Conservation (phyloP, 2,888 invertebrate species). For the Ecliptopera silaceata region DNA sequence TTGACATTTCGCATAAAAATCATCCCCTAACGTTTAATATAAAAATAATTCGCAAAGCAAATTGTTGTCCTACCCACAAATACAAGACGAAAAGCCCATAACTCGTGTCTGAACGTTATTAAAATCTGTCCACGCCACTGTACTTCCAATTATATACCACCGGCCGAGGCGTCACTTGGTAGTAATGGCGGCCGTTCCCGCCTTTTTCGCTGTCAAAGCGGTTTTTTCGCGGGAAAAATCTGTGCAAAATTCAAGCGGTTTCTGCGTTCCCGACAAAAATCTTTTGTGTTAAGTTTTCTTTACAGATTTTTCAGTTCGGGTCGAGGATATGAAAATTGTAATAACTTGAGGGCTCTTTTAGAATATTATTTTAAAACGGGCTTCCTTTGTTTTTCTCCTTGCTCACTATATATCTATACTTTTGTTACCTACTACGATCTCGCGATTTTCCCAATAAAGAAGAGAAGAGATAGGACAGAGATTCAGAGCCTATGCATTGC, state of each 20-base stretch:
- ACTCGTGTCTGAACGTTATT: constrained; percentile 46
- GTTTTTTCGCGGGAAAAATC: constrained; percentile 71
- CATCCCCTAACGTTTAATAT: constrained; percentile 12
- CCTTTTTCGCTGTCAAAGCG: constrained; percentile 81
- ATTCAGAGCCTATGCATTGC: too few species aligned
- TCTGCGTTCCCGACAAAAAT: constrained; percentile 31
- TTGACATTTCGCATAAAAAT: not conserved
- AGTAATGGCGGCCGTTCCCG: constrained; percentile 82
- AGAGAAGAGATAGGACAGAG: too few species aligned
- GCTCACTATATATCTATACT: not conserved
- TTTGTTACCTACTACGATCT: not conserved
- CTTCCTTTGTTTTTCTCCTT: not conserved
- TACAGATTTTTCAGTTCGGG: constrained; percentile 18
- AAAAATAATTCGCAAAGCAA: constrained; percentile 21
- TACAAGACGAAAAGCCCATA: constrained; percentile 38
- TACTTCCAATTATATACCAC: constrained; percentile 51
- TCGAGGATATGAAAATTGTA: constrained; percentile 21
- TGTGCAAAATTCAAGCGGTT: constrained; percentile 34
- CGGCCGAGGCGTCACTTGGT: constrained; percentile 84
- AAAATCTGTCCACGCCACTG: constrained; percentile 50
- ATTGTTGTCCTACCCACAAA: constrained; percentile 31
- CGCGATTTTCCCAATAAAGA: too few species aligned
- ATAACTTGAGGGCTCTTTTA: constrained; percentile 13
- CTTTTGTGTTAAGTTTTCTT: constrained; percentile 33
- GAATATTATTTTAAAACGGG: not conserved